Percentiles rank a stretch among this genome's conserved stretches.
phyloP scores from a whole-genome alignment of 2,113 vertebrate genomes.

The Macaca nemestrina region DNA sequence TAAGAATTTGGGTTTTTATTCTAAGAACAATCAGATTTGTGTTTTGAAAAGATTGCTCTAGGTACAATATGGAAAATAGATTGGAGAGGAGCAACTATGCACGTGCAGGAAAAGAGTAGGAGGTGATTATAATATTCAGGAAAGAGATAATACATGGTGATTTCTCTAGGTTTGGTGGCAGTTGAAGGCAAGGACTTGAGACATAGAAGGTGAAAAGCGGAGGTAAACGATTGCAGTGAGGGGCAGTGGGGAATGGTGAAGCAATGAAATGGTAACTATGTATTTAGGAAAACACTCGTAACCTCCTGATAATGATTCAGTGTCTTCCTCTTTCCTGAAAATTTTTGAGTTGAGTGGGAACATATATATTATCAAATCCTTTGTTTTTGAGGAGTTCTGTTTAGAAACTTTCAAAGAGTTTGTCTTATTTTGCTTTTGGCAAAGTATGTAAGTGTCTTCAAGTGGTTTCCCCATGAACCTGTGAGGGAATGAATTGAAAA shows the following conservation, averaged over 20 bases:
- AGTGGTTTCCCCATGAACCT: neutral
- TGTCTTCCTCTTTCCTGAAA: neutral
- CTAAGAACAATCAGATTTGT: neutral
- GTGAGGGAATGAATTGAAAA: neutral
- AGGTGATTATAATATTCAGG: neutral
- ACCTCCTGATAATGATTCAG: neutral
- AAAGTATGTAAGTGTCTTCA: neutral
- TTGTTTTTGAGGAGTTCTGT: neutral
- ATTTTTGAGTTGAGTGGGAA: neutral
- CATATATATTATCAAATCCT: neutral
- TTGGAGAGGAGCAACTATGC: neutral
- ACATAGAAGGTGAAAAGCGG: neutral
- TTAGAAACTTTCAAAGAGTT: neutral
- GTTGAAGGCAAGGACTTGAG: neutral
- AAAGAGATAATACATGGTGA: too few species aligned
- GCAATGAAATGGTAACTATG: neutral
- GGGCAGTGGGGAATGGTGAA: neutral
- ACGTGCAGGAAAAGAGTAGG: neutral
- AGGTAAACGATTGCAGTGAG: accelerated
- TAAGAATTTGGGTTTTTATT: neutral
- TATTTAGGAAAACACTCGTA: neutral
- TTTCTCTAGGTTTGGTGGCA: neutral
- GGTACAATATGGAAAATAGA: neutral
- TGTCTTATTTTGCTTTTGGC: neutral
- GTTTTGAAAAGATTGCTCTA: neutral